Conservation (phyloP, 2,888 invertebrate species). For the Eupithecia insigniata region DNA sequence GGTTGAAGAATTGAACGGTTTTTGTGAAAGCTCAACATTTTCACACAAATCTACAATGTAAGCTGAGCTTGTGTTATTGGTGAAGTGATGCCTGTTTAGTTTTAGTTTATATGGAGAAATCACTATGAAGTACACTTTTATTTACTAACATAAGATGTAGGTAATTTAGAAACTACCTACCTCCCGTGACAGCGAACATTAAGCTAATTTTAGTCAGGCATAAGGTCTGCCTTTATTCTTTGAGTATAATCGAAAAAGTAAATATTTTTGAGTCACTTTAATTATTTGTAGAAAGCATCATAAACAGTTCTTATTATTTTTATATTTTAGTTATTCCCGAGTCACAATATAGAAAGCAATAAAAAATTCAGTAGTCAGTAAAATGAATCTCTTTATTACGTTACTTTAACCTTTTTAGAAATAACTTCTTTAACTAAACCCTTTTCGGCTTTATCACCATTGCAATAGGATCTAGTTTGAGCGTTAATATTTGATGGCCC, state of each 20-base stretch:
- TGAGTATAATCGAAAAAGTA: background rate
- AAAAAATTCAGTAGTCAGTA: background rate
- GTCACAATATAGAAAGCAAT: background rate
- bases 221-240: too few relatives aligned
- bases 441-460: slow-evolving; percentile 2
- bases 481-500: slow-evolving; percentile 12
- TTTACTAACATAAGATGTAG: too few relatives aligned
- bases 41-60: background rate
- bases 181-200: too few relatives aligned
- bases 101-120: too few relatives aligned
- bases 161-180: background rate
- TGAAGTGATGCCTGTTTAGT: too few relatives aligned
- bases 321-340: background rate
- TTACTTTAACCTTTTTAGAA: background rate
- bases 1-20: slow-evolving; percentile 12
- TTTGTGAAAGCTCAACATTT: slow-evolving; percentile 4
- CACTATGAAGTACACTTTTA: too few relatives aligned
- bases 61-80: too few relatives aligned
- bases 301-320: too few relatives aligned
- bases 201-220: too few relatives aligned
- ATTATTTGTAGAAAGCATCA: too few relatives aligned
- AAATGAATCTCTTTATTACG: background rate
- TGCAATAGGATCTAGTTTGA: slow-evolving; percentile 1
- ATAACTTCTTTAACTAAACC: background rate
- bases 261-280: background rate